phyloP scores from a whole-genome alignment of 2,888 invertebrate genomes.

The Mimumesa dahlbomi region DNA sequence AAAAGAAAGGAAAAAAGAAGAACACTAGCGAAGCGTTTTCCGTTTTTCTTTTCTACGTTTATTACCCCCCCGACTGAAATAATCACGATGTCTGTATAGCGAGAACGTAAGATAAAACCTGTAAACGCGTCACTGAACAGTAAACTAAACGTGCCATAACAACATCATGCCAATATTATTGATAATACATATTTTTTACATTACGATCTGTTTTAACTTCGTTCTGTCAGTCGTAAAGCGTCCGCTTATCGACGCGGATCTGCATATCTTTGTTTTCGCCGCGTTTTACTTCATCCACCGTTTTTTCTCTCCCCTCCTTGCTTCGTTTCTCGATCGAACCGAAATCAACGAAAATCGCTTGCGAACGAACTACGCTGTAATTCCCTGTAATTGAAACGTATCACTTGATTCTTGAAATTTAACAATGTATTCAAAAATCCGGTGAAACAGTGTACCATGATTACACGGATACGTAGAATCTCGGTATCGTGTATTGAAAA shows the following conservation, averaged over 20 bases:
- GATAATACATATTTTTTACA: slow-evolving; percentile 77
- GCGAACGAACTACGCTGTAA: no score
- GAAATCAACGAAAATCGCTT: no score
- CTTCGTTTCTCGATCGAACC: slow-evolving; percentile 44
- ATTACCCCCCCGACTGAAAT: slow-evolving; percentile 41
- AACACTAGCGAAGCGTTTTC: slow-evolving; percentile 25
- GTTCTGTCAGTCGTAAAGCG: slow-evolving; percentile 66
- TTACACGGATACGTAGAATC: no score
- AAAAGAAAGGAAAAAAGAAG: slow-evolving; percentile 28
- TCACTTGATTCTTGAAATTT: no score
- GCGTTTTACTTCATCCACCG: slow-evolving; percentile 30
- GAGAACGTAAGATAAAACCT: slow-evolving; percentile 50
- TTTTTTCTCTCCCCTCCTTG: slow-evolving; percentile 29
- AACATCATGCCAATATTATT: slow-evolving; percentile 79
- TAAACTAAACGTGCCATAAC: slow-evolving; percentile 79
- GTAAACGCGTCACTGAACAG: slow-evolving; percentile 72
- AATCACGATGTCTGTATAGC: slow-evolving; percentile 48
- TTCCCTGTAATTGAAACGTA: no score
- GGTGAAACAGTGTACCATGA: no score
- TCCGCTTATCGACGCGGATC: slow-evolving; percentile 32
- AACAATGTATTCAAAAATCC: no score
- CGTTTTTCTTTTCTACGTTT: slow-evolving; percentile 27
- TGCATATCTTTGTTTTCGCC: slow-evolving; percentile 38
- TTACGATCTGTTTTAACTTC: slow-evolving; percentile 69
- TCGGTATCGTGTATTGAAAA: no score